These are phyloP conservation scores for Cephonodes hylas DNA, from an alignment of 2,888 invertebrate species.

Conservation along the genomic window DNA sequence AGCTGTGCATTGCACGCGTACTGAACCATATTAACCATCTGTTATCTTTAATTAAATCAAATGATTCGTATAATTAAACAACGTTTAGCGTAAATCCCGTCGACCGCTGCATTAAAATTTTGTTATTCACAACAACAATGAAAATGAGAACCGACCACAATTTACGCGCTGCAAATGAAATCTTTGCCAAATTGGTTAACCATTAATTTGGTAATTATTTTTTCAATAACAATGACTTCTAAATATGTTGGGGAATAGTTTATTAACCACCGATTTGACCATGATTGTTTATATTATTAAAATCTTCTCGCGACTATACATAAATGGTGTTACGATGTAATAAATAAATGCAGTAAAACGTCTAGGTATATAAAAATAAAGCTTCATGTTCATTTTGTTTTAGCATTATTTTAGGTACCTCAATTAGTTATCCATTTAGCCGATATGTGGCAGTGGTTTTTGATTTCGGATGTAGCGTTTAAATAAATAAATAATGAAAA, in stretches of 20 bases:
- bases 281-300: no score
- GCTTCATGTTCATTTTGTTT: no score
- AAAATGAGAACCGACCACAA: conserved; percentile 68
- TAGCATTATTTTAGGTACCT: no score
- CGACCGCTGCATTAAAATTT: conserved; percentile 51
- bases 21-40: neutral
- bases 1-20: neutral
- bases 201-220: conserved; percentile 54
- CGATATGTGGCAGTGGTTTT: no score
- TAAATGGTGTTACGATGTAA: no score
- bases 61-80: conserved; percentile 30
- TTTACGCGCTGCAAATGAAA: conserved; percentile 70
- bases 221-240: conserved; percentile 18
- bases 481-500: no score
- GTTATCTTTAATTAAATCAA: conserved; percentile 10
- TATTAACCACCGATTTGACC: neutral
- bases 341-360: no score
- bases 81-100: conserved; percentile 46
- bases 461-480: no score
- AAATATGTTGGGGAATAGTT: neutral
- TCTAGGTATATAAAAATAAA: no score
- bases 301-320: no score
- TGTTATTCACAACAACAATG: conserved; percentile 52
- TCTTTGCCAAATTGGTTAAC: conserved; percentile 67
- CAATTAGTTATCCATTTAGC: no score